These are phyloP conservation scores for Tamandua tetradactyla DNA, from an alignment of 2,797 vertebrate species.

Conservation along the genomic window DNA sequence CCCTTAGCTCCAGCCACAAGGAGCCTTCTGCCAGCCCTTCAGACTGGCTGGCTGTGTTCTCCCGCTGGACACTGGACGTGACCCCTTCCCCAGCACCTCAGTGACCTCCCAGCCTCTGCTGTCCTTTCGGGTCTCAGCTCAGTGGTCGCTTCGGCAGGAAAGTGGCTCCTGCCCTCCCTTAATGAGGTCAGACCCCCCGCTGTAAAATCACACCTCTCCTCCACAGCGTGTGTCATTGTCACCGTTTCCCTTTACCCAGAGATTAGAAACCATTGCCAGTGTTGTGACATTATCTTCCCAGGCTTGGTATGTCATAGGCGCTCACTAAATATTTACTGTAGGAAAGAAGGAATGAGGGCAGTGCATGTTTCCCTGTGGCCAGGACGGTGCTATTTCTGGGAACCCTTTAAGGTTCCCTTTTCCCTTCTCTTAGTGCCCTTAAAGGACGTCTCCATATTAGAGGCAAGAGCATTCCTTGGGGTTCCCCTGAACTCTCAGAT, in stretches of 20 bases:
- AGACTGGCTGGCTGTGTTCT: background rate
- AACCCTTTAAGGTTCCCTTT: background rate
- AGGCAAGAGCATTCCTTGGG: background rate
- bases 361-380: background rate
- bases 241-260: background rate
- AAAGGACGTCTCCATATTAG: background rate
- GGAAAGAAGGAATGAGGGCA: background rate
- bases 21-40: background rate
- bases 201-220: accelerated
- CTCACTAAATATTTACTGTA: background rate
- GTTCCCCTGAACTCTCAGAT: background rate
- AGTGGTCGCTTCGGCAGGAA: background rate
- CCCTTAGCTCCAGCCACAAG: too few relatives aligned
- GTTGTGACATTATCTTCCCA: background rate
- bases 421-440: background rate
- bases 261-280: background rate
- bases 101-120: background rate
- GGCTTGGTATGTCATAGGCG: background rate
- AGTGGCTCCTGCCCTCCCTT: background rate
- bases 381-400: background rate
- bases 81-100: background rate
- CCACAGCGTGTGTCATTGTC: accelerated
- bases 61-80: accelerated
- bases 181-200: background rate
- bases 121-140: background rate